Conservation (phyloP, 2,888 invertebrate genomes). For the Sinopyrophorus schimmeli region DNA sequence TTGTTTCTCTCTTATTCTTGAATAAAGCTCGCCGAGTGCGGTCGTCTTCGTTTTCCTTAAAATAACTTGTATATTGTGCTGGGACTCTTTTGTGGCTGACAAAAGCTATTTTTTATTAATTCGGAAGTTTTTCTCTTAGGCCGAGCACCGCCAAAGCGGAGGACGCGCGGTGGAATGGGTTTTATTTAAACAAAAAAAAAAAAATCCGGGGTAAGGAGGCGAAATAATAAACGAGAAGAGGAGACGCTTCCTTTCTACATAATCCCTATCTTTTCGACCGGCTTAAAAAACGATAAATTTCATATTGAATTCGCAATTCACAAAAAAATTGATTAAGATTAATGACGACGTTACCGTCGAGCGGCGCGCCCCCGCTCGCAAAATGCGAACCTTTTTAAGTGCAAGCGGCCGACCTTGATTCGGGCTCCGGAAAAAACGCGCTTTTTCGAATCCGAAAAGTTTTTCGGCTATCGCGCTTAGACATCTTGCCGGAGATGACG, state of each 20-base stretch:
- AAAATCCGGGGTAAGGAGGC: neutral
- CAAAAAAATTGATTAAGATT: constrained; percentile 20
- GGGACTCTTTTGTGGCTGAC: constrained; percentile 18
- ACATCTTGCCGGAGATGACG: constrained; percentile 24
- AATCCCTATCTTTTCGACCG: neutral
- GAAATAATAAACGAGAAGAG: no score
- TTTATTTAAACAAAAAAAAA: constrained; percentile 11
- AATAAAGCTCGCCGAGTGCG: constrained; percentile 9
- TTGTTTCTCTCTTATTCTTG: constrained; percentile 19
- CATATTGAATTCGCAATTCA: constrained; percentile 13
- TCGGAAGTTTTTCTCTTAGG: constrained; percentile 14
- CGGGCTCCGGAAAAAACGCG: constrained; percentile 4
- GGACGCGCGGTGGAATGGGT: neutral
- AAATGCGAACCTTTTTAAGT: constrained; percentile 15
- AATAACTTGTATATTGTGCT: constrained; percentile 21
- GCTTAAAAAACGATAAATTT: constrained; percentile 14
- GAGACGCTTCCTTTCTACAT: neutral
- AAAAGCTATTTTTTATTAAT: constrained; percentile 23
- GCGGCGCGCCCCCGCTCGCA: constrained; percentile 4
- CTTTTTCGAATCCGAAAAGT: constrained; percentile 11
- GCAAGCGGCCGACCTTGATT: constrained; percentile 16
- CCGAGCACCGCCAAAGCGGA: neutral
- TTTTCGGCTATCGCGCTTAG: constrained; percentile 6
- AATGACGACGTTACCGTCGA: constrained; percentile 16
- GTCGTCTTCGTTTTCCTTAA: constrained; percentile 14